Percentiles rank a stretch among this genome's conserved stretches.
Conservation (phyloP, 1,140 invertebrate species). For the Drosophila nasuta region DNA sequence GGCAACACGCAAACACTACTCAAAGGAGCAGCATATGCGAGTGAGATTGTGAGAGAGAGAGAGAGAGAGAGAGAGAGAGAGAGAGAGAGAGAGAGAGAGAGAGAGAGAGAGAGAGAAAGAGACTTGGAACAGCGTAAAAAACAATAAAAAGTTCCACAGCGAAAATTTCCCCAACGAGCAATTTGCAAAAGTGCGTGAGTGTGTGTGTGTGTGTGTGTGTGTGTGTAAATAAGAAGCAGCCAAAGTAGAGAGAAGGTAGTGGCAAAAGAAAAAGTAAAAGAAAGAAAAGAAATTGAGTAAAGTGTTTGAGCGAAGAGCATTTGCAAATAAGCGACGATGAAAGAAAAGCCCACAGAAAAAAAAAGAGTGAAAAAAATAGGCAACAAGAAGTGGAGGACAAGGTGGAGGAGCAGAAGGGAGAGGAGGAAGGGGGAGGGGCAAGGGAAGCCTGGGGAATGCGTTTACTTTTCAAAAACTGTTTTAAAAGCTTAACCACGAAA, state of each 20-base stretch:
- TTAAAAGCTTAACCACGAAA: constrained; percentile 81
- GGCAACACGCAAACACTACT: constrained; percentile 2
- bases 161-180: constrained; percentile 81
- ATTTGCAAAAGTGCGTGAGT: constrained; percentile 32
- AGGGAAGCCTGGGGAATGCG: constrained; percentile 15
- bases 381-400: constrained; percentile 17
- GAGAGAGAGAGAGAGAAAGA: neutral
- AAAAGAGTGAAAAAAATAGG: constrained; percentile 23
- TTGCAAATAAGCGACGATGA: constrained; percentile 40
- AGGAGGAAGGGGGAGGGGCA: neutral
- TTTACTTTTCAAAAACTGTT: constrained; percentile 78
- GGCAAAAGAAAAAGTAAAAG: neutral
- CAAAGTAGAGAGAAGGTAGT: neutral
- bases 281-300: constrained; percentile 51
- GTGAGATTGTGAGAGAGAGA: no score
- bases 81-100: no score
- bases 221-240: constrained; percentile 1
- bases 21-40: neutral
- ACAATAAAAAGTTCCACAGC: constrained; percentile 66
- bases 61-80: neutral
- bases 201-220: constrained; percentile 22
- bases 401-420: neutral
- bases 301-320: constrained; percentile 42
- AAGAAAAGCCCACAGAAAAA: constrained; percentile 38
- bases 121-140: constrained; percentile 50